Conservation (phyloP, 2,113 vertebrate species). For the Oceanites oceanicus region DNA sequence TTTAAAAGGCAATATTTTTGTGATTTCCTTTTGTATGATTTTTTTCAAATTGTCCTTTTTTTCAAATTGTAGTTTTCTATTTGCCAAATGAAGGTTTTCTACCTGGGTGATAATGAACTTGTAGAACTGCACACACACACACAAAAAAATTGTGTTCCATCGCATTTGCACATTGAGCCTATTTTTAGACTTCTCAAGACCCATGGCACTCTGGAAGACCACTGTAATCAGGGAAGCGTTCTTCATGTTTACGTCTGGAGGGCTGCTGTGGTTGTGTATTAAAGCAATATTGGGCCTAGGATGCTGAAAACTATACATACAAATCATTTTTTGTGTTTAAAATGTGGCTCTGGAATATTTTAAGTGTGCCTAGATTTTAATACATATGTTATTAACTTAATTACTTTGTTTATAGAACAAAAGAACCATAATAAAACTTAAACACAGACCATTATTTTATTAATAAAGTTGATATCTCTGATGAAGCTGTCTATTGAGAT, state of each 20-base stretch:
- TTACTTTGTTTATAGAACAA: neutral
- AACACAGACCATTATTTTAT: neutral
- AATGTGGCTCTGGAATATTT: neutral
- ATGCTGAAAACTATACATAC: neutral
- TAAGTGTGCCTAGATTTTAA: neutral
- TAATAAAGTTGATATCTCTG: neutral
- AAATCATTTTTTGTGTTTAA: neutral
- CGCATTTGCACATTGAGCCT: neutral
- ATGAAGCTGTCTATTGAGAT: neutral
- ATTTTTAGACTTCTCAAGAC: neutral
- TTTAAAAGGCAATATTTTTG: neutral
- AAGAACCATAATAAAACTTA: neutral
- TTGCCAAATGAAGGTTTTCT: neutral
- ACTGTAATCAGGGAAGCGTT: neutral
- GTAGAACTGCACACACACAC: neutral
- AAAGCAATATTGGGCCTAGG: neutral
- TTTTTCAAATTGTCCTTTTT: neutral
- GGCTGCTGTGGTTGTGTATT: neutral
- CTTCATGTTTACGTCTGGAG: neutral
- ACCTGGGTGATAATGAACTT: neutral
- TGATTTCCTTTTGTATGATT: neutral
- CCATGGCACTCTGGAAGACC: neutral
- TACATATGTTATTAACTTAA: neutral
- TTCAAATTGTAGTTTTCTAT: neutral
- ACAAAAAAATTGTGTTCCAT: neutral